These are phyloP conservation scores for Drosophila jambulina DNA, from an alignment of 1,140 invertebrate species.

Conservation along the genomic window DNA sequence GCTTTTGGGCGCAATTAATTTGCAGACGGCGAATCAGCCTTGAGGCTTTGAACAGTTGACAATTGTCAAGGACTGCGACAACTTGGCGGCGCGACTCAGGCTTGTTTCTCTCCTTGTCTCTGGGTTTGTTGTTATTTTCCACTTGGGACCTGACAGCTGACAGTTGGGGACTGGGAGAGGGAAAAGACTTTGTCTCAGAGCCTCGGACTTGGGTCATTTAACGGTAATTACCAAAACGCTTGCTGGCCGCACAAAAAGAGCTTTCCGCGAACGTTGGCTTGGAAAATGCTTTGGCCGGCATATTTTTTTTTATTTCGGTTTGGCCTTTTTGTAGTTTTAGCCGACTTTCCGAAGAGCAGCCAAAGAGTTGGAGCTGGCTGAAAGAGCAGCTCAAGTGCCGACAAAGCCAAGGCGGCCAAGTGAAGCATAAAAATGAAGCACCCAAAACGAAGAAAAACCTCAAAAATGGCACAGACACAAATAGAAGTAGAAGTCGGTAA, in stretches of 20 bases:
- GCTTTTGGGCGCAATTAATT: conserved; percentile 74
- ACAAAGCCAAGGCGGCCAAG: conserved; percentile 71
- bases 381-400: conserved; percentile 65
- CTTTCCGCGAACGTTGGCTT: conserved; percentile 62
- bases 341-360: conserved; percentile 31
- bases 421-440: conserved; percentile 75
- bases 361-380: conserved; percentile 18
- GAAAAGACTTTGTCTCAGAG: conserved; percentile 21
- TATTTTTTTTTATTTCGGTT: conserved; percentile 4
- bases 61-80: conserved; percentile 79
- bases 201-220: conserved; percentile 73
- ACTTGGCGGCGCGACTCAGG: conserved; percentile 43
- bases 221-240: conserved; percentile 75
- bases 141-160: conserved; percentile 52
- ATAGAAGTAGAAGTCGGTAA: conserved; percentile 25
- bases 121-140: conserved; percentile 21
- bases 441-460: conserved; percentile 58
- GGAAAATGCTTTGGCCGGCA: conserved; percentile 40
- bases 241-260: conserved; percentile 41
- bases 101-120: neutral
- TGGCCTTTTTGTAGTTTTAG: conserved; percentile 28
- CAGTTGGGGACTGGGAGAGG: conserved; percentile 4
- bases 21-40: conserved; percentile 78
- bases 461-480: conserved; percentile 42
- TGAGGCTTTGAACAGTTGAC: conserved; percentile 69